Conservation (phyloP, 2,113 vertebrate genomes). For the Pomatorhinus ruficollis region DNA sequence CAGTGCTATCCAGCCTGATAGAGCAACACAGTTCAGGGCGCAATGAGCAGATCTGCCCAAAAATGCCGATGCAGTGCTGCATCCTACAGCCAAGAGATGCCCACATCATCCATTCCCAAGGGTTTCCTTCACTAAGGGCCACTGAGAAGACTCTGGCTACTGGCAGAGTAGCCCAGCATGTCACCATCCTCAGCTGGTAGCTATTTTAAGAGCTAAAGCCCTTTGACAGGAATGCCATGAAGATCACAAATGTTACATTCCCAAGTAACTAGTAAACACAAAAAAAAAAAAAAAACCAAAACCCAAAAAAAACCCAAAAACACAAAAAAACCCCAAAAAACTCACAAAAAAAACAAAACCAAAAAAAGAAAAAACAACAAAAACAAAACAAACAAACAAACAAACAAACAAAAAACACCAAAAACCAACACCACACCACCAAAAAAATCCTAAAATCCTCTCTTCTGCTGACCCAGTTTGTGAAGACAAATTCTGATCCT, state of each 20-base stretch:
- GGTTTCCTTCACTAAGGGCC: background rate
- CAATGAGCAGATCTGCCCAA: background rate
- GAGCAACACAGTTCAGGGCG: rapidly evolving
- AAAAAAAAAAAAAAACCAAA: background rate
- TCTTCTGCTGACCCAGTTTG: background rate
- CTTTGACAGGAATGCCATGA: background rate
- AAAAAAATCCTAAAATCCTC: background rate
- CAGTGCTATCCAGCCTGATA: background rate
- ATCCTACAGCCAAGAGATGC: background rate
- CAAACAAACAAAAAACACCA: no score
- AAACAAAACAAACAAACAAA: no score
- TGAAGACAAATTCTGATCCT: background rate
- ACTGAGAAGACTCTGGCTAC: background rate
- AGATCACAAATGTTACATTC: rapidly evolving
- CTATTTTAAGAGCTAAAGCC: background rate
- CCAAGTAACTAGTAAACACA: background rate
- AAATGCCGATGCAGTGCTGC: rapidly evolving
- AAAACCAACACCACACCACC: no score
- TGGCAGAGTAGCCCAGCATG: background rate
- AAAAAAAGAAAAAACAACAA: background rate
- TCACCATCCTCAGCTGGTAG: background rate
- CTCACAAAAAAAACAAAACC: background rate
- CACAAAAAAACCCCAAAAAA: no score
- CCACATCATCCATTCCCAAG: background rate
- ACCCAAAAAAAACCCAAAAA: background rate